These are phyloP conservation scores for Lacerta agilis DNA, from an alignment of 2,797 vertebrate genomes.

Conservation along the genomic window DNA sequence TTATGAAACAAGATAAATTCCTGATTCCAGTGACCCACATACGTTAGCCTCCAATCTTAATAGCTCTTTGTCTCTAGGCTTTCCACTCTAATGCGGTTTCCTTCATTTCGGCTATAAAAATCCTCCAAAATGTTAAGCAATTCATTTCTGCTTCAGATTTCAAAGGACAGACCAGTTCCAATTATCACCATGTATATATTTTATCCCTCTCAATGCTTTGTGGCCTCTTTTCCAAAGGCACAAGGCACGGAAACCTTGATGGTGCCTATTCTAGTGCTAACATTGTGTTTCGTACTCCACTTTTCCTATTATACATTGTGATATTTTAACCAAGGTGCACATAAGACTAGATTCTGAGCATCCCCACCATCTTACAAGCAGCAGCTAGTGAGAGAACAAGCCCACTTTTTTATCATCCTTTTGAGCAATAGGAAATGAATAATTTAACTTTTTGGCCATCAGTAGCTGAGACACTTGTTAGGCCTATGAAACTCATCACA, in stretches of 20 bases:
- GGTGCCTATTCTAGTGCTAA: neutral
- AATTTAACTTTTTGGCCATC: neutral
- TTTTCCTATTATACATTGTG: neutral
- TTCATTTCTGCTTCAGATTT: neutral
- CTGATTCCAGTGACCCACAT: conserved; percentile 26
- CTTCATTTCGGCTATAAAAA: conserved; percentile 18
- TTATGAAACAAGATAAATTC: conserved; percentile 7
- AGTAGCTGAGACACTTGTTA: neutral
- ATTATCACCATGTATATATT: neutral
- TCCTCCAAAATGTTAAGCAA: conserved; percentile 10
- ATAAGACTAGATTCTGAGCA: neutral
- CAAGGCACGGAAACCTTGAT: neutral
- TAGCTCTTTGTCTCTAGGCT: neutral
- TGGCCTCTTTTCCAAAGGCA: neutral
- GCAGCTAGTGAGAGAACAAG: neutral
- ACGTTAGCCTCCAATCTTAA: conserved; percentile 11
- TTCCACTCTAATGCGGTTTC: neutral
- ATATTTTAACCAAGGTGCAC: neutral
- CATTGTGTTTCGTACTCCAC: rapidly evolving
- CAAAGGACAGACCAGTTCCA: neutral
- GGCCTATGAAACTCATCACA: neutral
- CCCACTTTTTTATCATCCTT: neutral
- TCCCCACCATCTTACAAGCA: neutral
- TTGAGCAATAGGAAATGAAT: neutral
- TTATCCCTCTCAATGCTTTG: neutral